These are phyloP conservation scores for Ooceraea biroi DNA, from an alignment of 1,140 invertebrate genomes.

Conservation along the genomic window DNA sequence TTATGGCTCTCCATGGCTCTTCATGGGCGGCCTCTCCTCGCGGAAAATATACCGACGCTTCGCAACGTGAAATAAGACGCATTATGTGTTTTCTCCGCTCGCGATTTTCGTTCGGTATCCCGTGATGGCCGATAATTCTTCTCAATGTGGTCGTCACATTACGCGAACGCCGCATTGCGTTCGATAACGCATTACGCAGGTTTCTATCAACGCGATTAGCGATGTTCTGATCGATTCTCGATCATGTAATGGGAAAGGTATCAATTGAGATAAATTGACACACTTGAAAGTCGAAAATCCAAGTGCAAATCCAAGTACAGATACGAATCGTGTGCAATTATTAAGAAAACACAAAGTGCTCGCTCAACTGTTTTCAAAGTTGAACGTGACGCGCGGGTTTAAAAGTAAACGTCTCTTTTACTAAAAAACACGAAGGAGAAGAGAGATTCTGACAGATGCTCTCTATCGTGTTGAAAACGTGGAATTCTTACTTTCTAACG, in stretches of 20 bases:
- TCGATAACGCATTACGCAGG: neutral
- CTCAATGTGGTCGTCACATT: neutral
- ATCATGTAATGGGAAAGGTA: no score
- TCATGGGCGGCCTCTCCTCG: conserved; percentile 47
- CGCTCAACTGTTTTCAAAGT: neutral
- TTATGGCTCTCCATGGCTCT: conserved; percentile 63
- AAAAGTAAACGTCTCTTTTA: neutral
- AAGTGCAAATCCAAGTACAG: no score
- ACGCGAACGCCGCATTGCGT: neutral
- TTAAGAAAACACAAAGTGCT: no score
- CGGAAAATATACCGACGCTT: conserved; percentile 35
- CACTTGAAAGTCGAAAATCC: no score
- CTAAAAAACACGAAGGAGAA: conserved; percentile 29
- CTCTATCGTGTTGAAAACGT: neutral
- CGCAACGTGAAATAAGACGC: conserved; percentile 17
- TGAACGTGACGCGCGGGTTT: neutral
- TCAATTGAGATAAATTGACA: no score
- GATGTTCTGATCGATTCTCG: no score
- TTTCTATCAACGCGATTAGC: no score
- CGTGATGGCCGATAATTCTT: neutral
- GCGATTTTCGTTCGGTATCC: conserved; percentile 24
- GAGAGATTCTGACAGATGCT: conserved; percentile 54
- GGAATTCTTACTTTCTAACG: conserved; percentile 70
- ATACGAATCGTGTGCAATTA: no score
- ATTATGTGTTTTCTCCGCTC: conserved; percentile 28